phyloP scores from a whole-genome alignment of 2,797 vertebrate genomes.

The Morus bassanus region DNA sequence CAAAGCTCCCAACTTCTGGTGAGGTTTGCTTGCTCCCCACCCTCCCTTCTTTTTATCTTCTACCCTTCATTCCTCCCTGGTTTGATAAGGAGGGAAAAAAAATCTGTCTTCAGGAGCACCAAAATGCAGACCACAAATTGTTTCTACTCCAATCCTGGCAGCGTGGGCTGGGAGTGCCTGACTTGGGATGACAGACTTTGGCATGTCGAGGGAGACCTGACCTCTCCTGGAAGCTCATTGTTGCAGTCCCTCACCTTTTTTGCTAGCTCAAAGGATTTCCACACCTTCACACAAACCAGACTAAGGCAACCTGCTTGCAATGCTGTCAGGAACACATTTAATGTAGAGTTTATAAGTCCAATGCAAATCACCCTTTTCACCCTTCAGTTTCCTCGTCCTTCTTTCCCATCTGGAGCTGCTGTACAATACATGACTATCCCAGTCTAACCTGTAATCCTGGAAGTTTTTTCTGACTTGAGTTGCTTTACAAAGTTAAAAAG shows the following conservation, averaged over 20 bases:
- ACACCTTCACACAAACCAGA: not conserved
- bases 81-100: not conserved
- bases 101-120: not conserved
- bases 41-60: not conserved
- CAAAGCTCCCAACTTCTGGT: not conserved
- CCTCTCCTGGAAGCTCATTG: not conserved
- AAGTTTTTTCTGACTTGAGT: not conserved
- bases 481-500: slow-evolving; percentile 40
- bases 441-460: not conserved
- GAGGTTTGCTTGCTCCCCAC: not conserved
- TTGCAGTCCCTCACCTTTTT: not conserved
- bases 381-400: not conserved
- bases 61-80: not conserved
- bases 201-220: not conserved
- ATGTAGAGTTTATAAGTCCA: not conserved
- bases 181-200: rapidly evolving
- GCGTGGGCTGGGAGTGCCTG: not conserved
- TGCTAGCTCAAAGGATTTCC: not conserved
- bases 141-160: not conserved
- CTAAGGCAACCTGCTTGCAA: not conserved
- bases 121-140: not conserved
- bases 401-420: not conserved
- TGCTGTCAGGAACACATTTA: not conserved
- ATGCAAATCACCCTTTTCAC: not conserved
- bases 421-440: not conserved